Base-by-base conservation (phyloP, 2,797 vertebrate genomes). In the Liparis tanakae region DNA sequence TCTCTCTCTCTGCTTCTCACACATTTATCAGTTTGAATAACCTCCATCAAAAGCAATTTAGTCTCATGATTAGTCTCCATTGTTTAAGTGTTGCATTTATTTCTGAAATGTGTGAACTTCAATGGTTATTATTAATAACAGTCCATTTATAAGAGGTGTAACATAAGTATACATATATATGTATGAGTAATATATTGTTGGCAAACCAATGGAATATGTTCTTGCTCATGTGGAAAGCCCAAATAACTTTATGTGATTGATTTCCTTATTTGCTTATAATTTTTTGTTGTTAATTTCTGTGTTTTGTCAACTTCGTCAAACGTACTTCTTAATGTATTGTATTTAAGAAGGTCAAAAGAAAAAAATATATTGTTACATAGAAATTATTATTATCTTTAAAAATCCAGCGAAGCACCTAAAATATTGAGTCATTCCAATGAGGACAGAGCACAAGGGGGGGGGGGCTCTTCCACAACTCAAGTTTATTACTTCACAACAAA, bases 1-100 rank as follows among this genome's bases (percentile, higher is more conserved):
- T 46, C 22, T 14, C 34, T 37, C 56, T 37, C 34, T n/a, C 37
- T 39, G 36, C 9, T 30, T 78, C 69, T 43, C 37, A 73, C 1
- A 3, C 64, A 72, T 67, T 34, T 34, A 22, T 56, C 18, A 66
- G 57, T 58, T 70, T 80, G 14, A 33, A 46, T 75, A 63, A 64
- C 34, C 5, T 44, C 20, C 10, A 50, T 66, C 20, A 48, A 36
- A 30, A 3, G 13, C 3, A 18, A 17, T 67, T 64, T 51, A 2
- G 5, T 58, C 50, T 22, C 14, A 66, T 58, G 25, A 60, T 61
- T 10, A 13, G 0, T 67, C 13, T 34, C 15, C 44, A 44, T 41
- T 64, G 60, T 43, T 33, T n/a, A 18, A 12, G 10, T 25, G 17
- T 33, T 30, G 17, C 39, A 43, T 22, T 20, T 33, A 34, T 39